Evolutionary conservation across 2,888 invertebrate genomes (phyloP), one percentile per base, ranked within the genome.

Genomic region (Andrena fulva): DNA sequence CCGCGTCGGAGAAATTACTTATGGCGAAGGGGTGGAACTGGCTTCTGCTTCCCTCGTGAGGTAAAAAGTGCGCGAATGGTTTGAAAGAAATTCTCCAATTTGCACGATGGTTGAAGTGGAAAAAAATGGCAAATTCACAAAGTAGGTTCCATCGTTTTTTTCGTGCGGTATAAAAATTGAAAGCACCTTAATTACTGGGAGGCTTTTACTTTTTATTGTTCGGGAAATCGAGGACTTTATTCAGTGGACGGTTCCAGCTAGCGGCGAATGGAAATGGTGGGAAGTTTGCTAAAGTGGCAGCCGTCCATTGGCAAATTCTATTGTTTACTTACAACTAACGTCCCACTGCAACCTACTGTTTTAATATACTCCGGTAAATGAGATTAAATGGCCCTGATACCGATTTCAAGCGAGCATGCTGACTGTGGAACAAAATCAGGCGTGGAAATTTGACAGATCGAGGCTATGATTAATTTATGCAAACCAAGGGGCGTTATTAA

Each of bases 361-460:
- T 4, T 24, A 27, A 56, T 24, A 4, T 4, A 56, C 4, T 4
- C 16, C 4, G 10, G 8, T 56, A 27, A 56, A 10, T 24, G 24
- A 12, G 4, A 20, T 24, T 24, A 24, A 24, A 8, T 56, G 24
- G 24, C 20, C 20, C 56, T 1, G 24, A 42, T 16, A 42, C 12
- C 42, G 42, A 42, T 42, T 42, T 42, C 42, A 42, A 12, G 12
- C 4, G 42, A 42, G 42, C 42, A 5, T 42, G 12, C 5, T 16
- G 42, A 42, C 4, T 42, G 42, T 10, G 59, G 29, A 66, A 73
- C 24, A 10, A 54, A 24, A 54, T 24, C 48, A 6, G 33, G 20
- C 8, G 27, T 69, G 5, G n/a, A 10, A 50, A 70, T 70, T 77
- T 35, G 56, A 59, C 64, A 27, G 48, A 50, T 77, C 35, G 48